A percentile compares a stretch with the other conserved stretches of the same genome.
phyloP scores from a whole-genome alignment of 1,140 invertebrate genomes.

The Capitella teleta region DNA sequence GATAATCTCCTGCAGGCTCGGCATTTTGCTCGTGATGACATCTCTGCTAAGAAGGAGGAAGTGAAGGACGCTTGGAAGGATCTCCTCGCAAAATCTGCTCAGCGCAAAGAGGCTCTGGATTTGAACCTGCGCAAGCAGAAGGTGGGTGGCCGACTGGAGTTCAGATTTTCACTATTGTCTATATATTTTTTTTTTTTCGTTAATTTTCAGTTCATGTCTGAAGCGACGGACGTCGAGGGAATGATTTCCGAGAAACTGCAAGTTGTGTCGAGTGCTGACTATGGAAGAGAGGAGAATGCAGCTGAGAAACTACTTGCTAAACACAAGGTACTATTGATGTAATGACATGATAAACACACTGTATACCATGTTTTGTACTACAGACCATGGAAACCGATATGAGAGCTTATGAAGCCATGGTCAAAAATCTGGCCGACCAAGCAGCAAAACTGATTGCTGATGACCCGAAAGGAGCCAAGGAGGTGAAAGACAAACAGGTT shows the following conservation, averaged over 20 bases:
- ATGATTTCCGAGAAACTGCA: constrained; percentile 97
- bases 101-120: constrained; percentile 72
- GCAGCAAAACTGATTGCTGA: constrained; percentile 55
- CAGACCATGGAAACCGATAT: constrained; percentile 80
- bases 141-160: constrained; percentile 43
- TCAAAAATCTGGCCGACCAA: constrained; percentile 80
- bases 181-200: constrained; percentile 45
- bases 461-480: neutral
- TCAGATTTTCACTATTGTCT: constrained; percentile 91
- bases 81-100: constrained; percentile 66
- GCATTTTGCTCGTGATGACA: constrained; percentile 80
- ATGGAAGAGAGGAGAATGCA: constrained; percentile 88
- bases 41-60: constrained; percentile 79
- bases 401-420: constrained; percentile 83
- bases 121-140: constrained; percentile 71
- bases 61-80: constrained; percentile 74
- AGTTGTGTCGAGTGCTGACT: constrained; percentile 80
- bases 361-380: constrained; percentile 10
- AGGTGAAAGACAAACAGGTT: constrained; percentile 5
- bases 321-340: constrained; percentile 86
- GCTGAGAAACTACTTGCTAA: constrained; percentile 97
- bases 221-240: constrained; percentile 93
- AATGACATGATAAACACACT: too few relatives aligned
- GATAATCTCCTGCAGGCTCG: constrained; percentile 91
- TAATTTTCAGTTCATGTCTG: constrained; percentile 76